phyloP scores from a whole-genome alignment of 2,113 vertebrate species.

The Microcebus jonahi region DNA sequence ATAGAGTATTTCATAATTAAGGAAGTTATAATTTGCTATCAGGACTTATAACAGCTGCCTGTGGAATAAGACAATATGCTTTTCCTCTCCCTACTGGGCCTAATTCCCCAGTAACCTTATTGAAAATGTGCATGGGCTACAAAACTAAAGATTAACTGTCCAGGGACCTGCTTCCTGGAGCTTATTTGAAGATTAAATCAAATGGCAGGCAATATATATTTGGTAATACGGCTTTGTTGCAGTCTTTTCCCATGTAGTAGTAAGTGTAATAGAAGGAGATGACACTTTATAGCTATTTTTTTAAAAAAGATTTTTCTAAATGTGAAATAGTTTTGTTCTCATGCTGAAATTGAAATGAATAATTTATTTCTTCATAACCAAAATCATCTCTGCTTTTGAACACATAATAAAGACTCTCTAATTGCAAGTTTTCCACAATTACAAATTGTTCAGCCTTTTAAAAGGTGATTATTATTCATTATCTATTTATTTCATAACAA shows the following conservation, averaged over 20 bases:
- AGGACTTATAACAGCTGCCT: conserved; percentile 77
- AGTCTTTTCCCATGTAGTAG: conserved; percentile 73
- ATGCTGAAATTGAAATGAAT: conserved; percentile 77
- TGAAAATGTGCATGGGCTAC: conserved; percentile 88
- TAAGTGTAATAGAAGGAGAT: conserved; percentile 79
- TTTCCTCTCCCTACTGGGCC: conserved; percentile 78
- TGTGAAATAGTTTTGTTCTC: conserved; percentile 73
- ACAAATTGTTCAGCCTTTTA: conserved; percentile 74
- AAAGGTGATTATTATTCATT: conserved; percentile 70
- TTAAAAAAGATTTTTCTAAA: conserved; percentile 75
- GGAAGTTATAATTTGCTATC: conserved; percentile 80
- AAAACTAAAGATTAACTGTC: conserved; percentile 89
- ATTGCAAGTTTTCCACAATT: conserved; percentile 79
- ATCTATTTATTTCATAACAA: conserved; percentile 73
- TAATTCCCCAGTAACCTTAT: conserved; percentile 88
- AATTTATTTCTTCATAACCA: conserved; percentile 78
- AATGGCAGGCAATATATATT: conserved; percentile 88
- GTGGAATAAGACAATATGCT: conserved; percentile 81
- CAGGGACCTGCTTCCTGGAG: conserved; percentile 86
- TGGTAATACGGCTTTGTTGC: conserved; percentile 85
- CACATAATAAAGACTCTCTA: conserved; percentile 74
- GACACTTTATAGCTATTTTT: conserved; percentile 73
- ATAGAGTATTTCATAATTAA: conserved; percentile 81
- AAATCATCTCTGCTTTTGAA: conserved; percentile 77
- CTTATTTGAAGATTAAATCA: conserved; percentile 90